Base-by-base conservation (phyloP, 2,113 vertebrate species). In the Anoplopoma fimbria region DNA sequence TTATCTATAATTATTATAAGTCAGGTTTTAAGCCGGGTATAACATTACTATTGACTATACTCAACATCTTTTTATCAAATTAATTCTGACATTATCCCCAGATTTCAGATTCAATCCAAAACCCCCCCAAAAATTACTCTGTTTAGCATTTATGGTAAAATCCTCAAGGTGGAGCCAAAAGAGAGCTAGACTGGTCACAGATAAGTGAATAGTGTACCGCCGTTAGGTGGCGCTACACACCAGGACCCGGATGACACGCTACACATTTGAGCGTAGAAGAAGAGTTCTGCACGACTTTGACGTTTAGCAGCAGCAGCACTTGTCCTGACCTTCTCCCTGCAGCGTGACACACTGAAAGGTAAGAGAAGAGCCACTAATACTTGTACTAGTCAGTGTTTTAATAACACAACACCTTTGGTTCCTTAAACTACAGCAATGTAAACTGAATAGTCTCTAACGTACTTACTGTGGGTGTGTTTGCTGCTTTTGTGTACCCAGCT, bases 261-360 rank as follows among this genome's bases (percentile, higher is more conserved):
- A 27, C 65, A 10, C 23, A 21, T 1, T 4, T 0, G 7, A 69
- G 8, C 7, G 78, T 31, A 84, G 86, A 91, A 92, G 84, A 83
- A 87, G 82, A 85, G 13, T 27, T 15, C 3, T 51, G 14, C 74
- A 65, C 88, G 93, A 93, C 93, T 91, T 93, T 93, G 90, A 91
- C 82, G 85, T 81, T 57, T 33, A 81, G 72, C 61, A 33, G 38
- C 62, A 29, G 40, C 7, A 62, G 4, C 27, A 1, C 45, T 64
- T 55, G 29, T 60, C 21, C 76, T 93, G 93, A 93, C 93, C 93
- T 93, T 93, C 83, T 57, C 27, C 19, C 73, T 31, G 71, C 72
- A 47, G 61, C 4, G 76, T 62, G 63, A 82, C 58, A 49, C 78
- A 71, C 62, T 69, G 0, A 85, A 87, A 85, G 7, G 90, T 92